These are phyloP conservation scores for Mus musculus DNA, from an alignment of 2,113 vertebrate genomes.

Conservation along the genomic window DNA sequence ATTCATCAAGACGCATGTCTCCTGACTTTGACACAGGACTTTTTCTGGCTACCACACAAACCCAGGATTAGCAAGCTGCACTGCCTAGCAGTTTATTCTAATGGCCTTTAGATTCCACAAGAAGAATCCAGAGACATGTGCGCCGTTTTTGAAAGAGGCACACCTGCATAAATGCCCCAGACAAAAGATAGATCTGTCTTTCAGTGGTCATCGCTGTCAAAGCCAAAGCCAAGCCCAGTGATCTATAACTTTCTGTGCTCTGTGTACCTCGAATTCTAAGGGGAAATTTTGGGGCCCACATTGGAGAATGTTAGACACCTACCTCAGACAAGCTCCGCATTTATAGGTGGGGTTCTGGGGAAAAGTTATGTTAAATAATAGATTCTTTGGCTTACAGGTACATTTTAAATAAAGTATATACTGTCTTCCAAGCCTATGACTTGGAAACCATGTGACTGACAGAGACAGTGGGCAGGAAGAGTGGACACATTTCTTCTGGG, in stretches of 20 bases:
- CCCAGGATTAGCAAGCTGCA: not conserved
- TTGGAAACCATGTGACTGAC: not conserved
- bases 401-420: not conserved
- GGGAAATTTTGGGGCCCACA: not conserved
- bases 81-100: not conserved
- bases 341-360: not conserved
- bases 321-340: not conserved
- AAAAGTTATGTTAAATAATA: not conserved
- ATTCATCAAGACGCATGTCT: no score
- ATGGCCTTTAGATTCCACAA: not conserved
- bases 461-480: not conserved
- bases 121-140: not conserved
- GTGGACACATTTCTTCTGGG: no score
- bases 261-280: not conserved
- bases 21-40: no score
- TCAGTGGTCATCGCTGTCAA: rapidly evolving
- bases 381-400: not conserved
- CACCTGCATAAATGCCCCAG: not conserved
- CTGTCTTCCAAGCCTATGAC: not conserved
- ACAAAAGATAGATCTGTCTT: not conserved
- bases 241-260: not conserved
- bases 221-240: not conserved
- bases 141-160: not conserved
- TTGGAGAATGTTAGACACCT: rapidly evolving
- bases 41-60: not conserved